Percentiles rank a stretch among this genome's conserved stretches.
phyloP scores from a whole-genome alignment of 2,797 vertebrate genomes.

The Anguilla pacifica region DNA sequence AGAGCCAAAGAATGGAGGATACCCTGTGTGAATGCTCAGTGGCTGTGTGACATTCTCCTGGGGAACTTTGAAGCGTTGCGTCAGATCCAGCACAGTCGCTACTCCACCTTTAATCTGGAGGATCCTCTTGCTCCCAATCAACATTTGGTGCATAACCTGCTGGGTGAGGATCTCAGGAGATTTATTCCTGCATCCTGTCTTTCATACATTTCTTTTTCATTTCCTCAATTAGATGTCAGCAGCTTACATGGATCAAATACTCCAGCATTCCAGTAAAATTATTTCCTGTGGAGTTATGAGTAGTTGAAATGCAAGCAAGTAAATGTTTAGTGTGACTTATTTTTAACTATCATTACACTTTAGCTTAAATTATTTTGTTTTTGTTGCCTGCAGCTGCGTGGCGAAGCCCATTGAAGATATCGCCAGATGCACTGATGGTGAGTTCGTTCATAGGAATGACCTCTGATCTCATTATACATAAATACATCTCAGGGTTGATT shows the following conservation, averaged over 20 bases:
- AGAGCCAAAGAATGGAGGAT: conserved; percentile 98
- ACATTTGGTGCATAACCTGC: conserved; percentile 83
- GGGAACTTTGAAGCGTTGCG: conserved; percentile 91
- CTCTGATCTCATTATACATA: neutral
- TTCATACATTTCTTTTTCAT: neutral
- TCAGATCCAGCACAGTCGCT: conserved; percentile 88
- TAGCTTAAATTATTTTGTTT: neutral
- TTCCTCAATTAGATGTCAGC: neutral
- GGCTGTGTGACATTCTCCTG: conserved; percentile 93
- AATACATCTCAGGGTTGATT: too few relatives aligned
- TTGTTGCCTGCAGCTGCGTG: conserved; percentile 73
- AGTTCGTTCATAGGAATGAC: conserved; percentile 49
- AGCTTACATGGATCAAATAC: neutral
- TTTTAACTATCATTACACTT: neutral
- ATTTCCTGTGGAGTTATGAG: neutral
- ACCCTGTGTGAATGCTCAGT: conserved; percentile 92
- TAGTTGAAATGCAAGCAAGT: neutral
- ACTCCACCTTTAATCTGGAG: conserved; percentile 80
- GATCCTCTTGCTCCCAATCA: conserved; percentile 87
- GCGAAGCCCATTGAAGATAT: conserved; percentile 88
- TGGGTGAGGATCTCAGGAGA: conserved; percentile 71
- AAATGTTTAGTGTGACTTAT: neutral
- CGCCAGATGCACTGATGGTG: conserved; percentile 86
- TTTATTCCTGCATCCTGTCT: neutral
- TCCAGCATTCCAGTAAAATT: neutral